Evolutionary conservation across 2,797 vertebrate species (phyloP).

Genomic region (Sebastes taczanowskii): DNA sequence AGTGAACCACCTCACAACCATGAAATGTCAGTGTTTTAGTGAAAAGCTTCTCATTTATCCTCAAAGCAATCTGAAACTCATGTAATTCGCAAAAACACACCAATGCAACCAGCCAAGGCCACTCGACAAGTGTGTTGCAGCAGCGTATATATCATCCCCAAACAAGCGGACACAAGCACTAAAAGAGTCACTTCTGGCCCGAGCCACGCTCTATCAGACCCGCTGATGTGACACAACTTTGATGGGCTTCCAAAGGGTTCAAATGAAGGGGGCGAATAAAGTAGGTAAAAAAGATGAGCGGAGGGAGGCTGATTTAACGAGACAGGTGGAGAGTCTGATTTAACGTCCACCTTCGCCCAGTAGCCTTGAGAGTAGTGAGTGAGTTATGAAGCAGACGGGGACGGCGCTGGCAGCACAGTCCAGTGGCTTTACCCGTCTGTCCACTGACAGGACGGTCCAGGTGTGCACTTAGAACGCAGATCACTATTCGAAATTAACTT

Average conservation of each 20-base stretch:
- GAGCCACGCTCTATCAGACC: background rate
- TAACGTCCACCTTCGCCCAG: conserved; percentile 25
- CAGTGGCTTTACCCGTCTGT: background rate
- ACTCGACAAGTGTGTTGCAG: conserved; percentile 4
- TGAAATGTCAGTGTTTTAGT: background rate
- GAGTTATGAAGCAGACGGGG: conserved; percentile 44
- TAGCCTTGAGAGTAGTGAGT: conserved; percentile 39
- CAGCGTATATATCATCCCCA: background rate
- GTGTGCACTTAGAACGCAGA: background rate
- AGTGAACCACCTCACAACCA: background rate
- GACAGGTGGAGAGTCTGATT: conserved; percentile 40
- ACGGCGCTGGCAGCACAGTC: background rate
- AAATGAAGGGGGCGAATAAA: background rate
- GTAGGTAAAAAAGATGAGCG: background rate
- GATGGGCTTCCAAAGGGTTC: conserved; percentile 6
- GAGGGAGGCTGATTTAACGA: conserved; percentile 17
- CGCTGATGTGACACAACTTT: conserved; percentile 35
- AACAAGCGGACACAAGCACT: background rate
- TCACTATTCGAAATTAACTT: background rate
- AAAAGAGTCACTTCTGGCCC: conserved; percentile 1
- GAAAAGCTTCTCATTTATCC: background rate
- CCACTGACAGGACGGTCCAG: background rate
- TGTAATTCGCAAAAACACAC: background rate
- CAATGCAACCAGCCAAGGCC: background rate
- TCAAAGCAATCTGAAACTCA: background rate